Conservation (phyloP, 2,113 vertebrate genomes). For the Hippocampus mohnikei region DNA sequence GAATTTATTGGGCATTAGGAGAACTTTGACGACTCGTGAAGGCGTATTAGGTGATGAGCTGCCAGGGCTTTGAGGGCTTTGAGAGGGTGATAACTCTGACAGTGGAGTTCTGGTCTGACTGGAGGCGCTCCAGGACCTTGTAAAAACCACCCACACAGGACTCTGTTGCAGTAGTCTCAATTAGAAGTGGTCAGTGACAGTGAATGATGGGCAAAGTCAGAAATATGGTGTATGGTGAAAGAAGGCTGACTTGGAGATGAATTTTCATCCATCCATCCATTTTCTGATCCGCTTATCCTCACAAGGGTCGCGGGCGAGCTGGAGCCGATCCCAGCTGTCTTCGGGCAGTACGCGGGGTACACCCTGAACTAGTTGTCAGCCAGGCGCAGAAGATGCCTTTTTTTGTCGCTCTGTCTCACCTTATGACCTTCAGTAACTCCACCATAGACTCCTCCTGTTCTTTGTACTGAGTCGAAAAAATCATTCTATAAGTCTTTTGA, state of each 20-base stretch:
- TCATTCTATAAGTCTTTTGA: conserved; percentile 30
- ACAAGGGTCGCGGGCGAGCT: no score
- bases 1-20: neutral
- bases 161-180: neutral
- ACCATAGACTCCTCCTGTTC: conserved; percentile 20
- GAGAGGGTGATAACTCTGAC: neutral
- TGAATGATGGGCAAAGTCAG: neutral
- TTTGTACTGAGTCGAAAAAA: conserved; percentile 14
- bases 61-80: neutral
- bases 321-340: no score
- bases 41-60: neutral
- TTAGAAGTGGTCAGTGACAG: neutral
- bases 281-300: no score
- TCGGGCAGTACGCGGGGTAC: no score
- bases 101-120: neutral
- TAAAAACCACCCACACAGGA: neutral
- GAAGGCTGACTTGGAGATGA: neutral
- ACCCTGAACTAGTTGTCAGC: no score
- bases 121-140: neutral
- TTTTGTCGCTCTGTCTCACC: conserved; percentile 24
- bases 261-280: no score
- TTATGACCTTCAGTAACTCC: conserved; percentile 34
- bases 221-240: neutral
- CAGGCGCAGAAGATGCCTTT: neutral
- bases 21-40: neutral